These are phyloP conservation scores for Neoniphon sammara DNA, from an alignment of 2,797 vertebrate genomes.

Conservation along the genomic window DNA sequence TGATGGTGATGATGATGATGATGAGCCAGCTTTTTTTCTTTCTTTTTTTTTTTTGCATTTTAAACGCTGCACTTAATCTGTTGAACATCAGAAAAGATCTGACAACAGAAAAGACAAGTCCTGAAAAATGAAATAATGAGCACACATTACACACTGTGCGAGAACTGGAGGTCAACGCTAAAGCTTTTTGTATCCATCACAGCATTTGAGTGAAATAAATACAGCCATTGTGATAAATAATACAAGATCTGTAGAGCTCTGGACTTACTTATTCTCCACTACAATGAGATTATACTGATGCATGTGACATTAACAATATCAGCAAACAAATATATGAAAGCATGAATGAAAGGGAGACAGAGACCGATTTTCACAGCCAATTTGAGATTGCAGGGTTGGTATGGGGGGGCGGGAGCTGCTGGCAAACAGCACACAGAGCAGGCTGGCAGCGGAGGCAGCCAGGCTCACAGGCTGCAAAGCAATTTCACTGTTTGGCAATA, in stretches of 20 bases:
- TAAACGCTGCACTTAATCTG: slow-evolving; percentile 46
- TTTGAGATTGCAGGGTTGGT: slow-evolving; percentile 77
- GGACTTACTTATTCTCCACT: slow-evolving; percentile 65
- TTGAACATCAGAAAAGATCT: slow-evolving; percentile 34
- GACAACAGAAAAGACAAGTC: slow-evolving; percentile 40
- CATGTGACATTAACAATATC: slow-evolving; percentile 81
- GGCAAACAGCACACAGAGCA: slow-evolving; percentile 78
- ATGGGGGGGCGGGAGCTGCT: slow-evolving; percentile 60
- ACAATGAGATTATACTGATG: slow-evolving; percentile 75
- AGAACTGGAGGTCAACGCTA: slow-evolving; percentile 58
- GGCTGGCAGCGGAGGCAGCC: slow-evolving; percentile 78
- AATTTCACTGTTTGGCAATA: slow-evolving; percentile 84
- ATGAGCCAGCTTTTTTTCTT: slow-evolving; percentile 46
- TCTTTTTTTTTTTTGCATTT: background rate
- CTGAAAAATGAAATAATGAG: slow-evolving; percentile 61
- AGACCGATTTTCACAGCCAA: slow-evolving; percentile 85
- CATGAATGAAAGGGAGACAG: slow-evolving; percentile 82
- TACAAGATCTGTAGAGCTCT: slow-evolving; percentile 64
- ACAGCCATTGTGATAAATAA: slow-evolving; percentile 71
- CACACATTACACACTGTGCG: slow-evolving; percentile 9
- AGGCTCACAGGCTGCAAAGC: slow-evolving; percentile 80
- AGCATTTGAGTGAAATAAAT: slow-evolving; percentile 61
- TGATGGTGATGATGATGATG: slow-evolving; percentile 35
- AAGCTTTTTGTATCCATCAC: slow-evolving; percentile 53
- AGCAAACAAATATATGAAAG: slow-evolving; percentile 81